Conservation (phyloP, 2,888 invertebrate genomes). For the Drosophila eohydei region DNA sequence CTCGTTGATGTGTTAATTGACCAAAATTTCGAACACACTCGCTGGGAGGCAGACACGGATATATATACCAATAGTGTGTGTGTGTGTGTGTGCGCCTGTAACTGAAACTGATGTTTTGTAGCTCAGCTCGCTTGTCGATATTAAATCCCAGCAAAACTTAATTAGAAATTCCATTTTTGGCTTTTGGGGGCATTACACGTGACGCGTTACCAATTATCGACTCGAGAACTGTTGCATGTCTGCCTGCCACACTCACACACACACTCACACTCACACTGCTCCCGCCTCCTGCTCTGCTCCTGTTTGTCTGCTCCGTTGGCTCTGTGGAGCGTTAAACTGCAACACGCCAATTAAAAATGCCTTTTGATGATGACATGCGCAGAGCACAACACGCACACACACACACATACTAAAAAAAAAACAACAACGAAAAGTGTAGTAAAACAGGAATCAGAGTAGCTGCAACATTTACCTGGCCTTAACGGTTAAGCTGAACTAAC, state of each 20-base stretch:
- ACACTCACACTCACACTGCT: not conserved
- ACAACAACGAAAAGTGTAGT: not conserved
- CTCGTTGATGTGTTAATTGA: conserved; percentile 83
- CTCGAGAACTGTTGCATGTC: conserved; percentile 70
- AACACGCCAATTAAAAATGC: conserved; percentile 76
- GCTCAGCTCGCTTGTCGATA: conserved; percentile 63
- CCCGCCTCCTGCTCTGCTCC: not conserved
- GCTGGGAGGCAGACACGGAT: conserved; percentile 47
- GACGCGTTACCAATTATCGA: conserved; percentile 83
- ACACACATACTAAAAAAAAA: conserved; percentile 14
- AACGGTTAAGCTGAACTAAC: conserved; percentile 51
- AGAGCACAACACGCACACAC: conserved; percentile 23
- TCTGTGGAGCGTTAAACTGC: conserved; percentile 58
- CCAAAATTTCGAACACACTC: conserved; percentile 78
- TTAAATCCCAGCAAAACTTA: conserved; percentile 83
- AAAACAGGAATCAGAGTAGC: conserved; percentile 37
- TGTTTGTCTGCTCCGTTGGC: conserved; percentile 5
- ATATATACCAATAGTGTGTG: conserved; percentile 10
- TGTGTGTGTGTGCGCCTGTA: conserved; percentile 31
- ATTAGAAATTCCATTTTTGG: conserved; percentile 84
- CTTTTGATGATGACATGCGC: conserved; percentile 64
- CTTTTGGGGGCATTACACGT: conserved; percentile 81
- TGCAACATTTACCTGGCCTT: conserved; percentile 64
- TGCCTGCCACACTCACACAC: conserved; percentile 3
- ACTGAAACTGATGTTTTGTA: conserved; percentile 55